Percentiles rank a stretch among this genome's conserved stretches.
These are phyloP conservation scores for Microctonus brassicae DNA, from an alignment of 2,888 invertebrate genomes.

Conservation along the genomic window DNA sequence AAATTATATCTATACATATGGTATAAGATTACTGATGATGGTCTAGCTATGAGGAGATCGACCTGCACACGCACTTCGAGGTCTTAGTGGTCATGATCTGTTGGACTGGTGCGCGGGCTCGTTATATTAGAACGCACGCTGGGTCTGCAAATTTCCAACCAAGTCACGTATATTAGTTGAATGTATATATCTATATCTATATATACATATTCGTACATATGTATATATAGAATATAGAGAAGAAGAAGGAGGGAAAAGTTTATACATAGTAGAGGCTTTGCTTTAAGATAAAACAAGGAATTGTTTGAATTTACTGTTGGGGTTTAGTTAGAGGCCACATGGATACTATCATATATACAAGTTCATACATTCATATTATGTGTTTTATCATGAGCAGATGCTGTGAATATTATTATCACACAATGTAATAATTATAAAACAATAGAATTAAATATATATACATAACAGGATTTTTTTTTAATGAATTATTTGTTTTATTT, in stretches of 20 bases:
- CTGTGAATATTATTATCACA: slow-evolving; percentile 9
- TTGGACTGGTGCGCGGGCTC: neutral
- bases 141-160: slow-evolving; percentile 18
- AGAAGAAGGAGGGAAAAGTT: neutral
- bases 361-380: too few relatives aligned
- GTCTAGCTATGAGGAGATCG: neutral
- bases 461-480: neutral
- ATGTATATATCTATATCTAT: neutral
- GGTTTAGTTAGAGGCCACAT: slow-evolving; percentile 25
- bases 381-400: slow-evolving; percentile 30
- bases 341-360: slow-evolving; percentile 21
- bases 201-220: neutral
- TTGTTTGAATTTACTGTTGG: slow-evolving; percentile 34
- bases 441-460: neutral
- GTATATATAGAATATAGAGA: neutral
- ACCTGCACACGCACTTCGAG: slow-evolving; percentile 29
- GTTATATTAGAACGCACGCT: slow-evolving; percentile 31
- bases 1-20: neutral
- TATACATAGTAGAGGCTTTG: slow-evolving; percentile 14
- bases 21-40: slow-evolving; percentile 5
- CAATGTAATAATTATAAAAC: neutral
- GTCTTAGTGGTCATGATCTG: slow-evolving; percentile 25
- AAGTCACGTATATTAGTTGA: slow-evolving; percentile 16
- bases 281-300: slow-evolving; percentile 29
- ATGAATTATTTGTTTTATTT: neutral